phyloP scores from a whole-genome alignment of 2,113 vertebrate genomes.

The Rostratula benghalensis region DNA sequence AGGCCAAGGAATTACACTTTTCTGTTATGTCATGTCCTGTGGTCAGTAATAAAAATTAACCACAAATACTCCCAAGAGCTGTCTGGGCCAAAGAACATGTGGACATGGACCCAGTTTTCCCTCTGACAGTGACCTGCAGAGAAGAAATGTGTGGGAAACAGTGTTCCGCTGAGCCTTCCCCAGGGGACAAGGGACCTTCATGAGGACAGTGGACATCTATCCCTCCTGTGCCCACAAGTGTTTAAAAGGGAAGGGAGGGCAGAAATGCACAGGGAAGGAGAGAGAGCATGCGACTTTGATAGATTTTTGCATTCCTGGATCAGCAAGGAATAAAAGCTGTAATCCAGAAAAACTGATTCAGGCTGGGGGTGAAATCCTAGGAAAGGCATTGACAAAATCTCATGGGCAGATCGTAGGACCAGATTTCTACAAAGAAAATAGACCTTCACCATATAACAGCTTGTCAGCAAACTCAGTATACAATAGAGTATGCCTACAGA shows the following conservation, averaged over 20 bases:
- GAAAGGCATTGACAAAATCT: background rate
- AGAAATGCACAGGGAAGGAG: background rate
- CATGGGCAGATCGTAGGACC: background rate
- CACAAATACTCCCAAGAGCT: background rate
- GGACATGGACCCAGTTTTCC: background rate
- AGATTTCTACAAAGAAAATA: background rate
- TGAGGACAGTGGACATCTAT: background rate
- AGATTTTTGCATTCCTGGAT: background rate
- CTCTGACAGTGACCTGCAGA: accelerated
- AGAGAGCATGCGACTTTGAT: accelerated
- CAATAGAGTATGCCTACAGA: accelerated
- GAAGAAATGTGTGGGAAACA: background rate
- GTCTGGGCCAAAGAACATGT: background rate
- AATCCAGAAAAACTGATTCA: background rate
- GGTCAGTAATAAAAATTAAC: background rate
- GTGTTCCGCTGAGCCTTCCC: background rate
- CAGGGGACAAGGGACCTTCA: background rate
- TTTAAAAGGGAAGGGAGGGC: background rate
- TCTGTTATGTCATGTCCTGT: background rate
- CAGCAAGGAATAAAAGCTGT: background rate
- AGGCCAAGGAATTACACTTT: background rate
- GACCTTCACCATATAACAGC: background rate
- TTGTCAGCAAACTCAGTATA: background rate
- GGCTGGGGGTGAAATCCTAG: background rate
- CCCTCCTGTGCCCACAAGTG: background rate